A percentile compares a stretch with the other conserved stretches of the same genome.
phyloP scores from a whole-genome alignment of 2,888 invertebrate genomes.

The Nemurella pictetii region DNA sequence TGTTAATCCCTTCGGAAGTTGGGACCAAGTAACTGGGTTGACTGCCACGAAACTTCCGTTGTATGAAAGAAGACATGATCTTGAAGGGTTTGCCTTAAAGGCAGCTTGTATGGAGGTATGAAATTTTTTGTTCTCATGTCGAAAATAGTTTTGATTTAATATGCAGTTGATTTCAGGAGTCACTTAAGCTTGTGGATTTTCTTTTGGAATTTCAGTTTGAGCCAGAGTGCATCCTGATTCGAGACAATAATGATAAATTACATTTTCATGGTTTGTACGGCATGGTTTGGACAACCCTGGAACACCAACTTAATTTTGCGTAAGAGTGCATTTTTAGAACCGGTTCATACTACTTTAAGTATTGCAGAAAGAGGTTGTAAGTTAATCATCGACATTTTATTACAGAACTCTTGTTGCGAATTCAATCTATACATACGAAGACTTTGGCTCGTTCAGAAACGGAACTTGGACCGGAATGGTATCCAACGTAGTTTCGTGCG shows the following conservation, averaged over 20 bases:
- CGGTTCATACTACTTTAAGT: too few relatives aligned
- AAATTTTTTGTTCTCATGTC: too few relatives aligned
- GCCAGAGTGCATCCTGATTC: background rate
- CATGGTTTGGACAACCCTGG: background rate
- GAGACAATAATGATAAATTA: background rate
- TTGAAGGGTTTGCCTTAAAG: background rate
- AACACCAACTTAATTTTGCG: background rate
- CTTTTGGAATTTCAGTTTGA: too few relatives aligned
- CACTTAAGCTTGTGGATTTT: background rate
- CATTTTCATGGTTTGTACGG: background rate
- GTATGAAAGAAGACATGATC: slow-evolving; percentile 2
- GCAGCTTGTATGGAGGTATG: background rate
- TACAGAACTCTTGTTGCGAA: background rate
- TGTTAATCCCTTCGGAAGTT: background rate
- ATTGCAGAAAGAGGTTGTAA: too few relatives aligned
- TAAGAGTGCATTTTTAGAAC: background rate
- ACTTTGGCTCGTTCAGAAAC: background rate
- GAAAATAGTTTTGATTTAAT: too few relatives aligned
- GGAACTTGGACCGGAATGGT: background rate
- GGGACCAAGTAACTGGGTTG: background rate
- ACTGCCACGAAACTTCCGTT: background rate
- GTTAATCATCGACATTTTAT: too few relatives aligned
- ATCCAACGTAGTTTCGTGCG: background rate
- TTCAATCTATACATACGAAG: background rate
- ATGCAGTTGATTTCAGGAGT: too few relatives aligned